phyloP scores from a whole-genome alignment of 2,888 invertebrate genomes.

The Capitulum mitella region DNA sequence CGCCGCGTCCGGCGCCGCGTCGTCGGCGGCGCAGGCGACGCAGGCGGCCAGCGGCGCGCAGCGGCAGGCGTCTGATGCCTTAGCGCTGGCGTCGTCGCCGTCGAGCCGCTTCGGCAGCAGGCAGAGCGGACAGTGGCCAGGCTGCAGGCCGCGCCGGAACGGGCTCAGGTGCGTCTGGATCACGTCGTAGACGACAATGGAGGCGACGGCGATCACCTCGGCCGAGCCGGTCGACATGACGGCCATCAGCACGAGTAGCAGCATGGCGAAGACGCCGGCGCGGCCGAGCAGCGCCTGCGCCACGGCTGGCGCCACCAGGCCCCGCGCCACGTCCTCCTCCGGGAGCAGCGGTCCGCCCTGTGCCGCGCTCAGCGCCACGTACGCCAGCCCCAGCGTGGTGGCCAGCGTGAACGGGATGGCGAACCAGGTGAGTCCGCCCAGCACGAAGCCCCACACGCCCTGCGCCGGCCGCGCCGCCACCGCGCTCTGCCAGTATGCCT shows the following conservation, averaged over 20 bases:
- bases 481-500: conserved; percentile 45
- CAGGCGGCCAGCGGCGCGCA: not conserved
- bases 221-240: conserved; percentile 44
- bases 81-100: not conserved
- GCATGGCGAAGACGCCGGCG: conserved; percentile 40
- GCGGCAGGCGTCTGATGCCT: not conserved
- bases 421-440: conserved; percentile 44
- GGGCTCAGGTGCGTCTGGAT: conserved; percentile 41
- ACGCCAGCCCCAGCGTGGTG: conserved; percentile 44
- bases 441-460: conserved; percentile 43
- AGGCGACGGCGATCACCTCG: conserved; percentile 44
- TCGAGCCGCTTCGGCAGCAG: not conserved
- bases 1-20: too few species aligned
- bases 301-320: conserved; percentile 39
- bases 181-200: conserved; percentile 40
- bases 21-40: not conserved
- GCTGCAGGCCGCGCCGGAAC: not conserved
- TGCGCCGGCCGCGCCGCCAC: conserved; percentile 43
- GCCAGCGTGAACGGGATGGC: conserved; percentile 46
- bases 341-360: conserved; percentile 37
- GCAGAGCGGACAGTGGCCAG: not conserved
- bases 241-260: conserved; percentile 44
- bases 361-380: conserved; percentile 40
- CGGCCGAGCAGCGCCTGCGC: conserved; percentile 42
- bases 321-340: conserved; percentile 36